Conservation (phyloP, 1,140 invertebrate species). For the Capitella teleta region DNA sequence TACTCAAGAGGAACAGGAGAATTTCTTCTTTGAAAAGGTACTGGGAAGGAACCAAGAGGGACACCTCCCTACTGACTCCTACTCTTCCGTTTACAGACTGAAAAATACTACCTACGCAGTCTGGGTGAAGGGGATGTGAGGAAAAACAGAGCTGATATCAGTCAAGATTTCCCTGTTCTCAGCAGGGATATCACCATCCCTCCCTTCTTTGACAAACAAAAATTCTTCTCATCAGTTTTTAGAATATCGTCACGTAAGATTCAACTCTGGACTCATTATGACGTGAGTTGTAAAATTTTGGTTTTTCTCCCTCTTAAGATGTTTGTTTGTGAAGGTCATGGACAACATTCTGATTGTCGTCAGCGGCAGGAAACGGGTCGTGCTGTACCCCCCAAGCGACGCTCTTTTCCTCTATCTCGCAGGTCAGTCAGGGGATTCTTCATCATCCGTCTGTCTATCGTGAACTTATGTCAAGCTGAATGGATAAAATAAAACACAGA, state of each 20-base stretch:
- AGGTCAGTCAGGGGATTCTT: conserved; percentile 26
- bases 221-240: conserved; percentile 52
- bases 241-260: conserved; percentile 45
- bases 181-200: conserved; percentile 45
- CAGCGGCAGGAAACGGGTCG: conserved; percentile 45
- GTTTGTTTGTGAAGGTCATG: conserved; percentile 41
- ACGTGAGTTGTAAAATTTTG: conserved; percentile 33
- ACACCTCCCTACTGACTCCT: neutral
- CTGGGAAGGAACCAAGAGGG: neutral
- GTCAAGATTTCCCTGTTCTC: conserved; percentile 43
- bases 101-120: conserved; percentile 49
- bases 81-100: conserved; percentile 23
- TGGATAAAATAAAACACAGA: neutral
- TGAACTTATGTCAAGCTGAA: neutral
- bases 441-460: neutral
- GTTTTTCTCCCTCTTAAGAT: neutral
- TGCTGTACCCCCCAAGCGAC: conserved; percentile 48
- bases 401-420: conserved; percentile 47
- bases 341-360: conserved; percentile 53
- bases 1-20: neutral
- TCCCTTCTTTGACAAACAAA: conserved; percentile 36
- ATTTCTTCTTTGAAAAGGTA: neutral
- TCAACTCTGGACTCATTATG: conserved; percentile 55
- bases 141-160: conserved; percentile 47
- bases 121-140: conserved; percentile 46